A percentile compares a stretch with the other conserved stretches of the same genome.
These are phyloP conservation scores for Dicentrarchus labrax DNA, from an alignment of 2,113 vertebrate species.

Conservation along the genomic window DNA sequence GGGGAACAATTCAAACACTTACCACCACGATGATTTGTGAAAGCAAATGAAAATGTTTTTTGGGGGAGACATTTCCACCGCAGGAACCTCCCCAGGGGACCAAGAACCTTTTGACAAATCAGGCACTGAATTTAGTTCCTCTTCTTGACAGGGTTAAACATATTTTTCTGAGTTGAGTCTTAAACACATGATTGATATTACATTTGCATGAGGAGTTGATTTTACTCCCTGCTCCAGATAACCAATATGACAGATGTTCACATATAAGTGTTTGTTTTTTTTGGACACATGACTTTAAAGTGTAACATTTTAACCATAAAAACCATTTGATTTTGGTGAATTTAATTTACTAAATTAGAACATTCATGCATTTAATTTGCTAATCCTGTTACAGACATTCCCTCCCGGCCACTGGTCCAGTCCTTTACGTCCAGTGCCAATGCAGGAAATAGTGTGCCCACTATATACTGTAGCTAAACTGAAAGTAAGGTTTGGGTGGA, in stretches of 20 bases:
- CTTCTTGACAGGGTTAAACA: not conserved
- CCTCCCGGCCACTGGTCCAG: not conserved
- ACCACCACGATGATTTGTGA: not conserved
- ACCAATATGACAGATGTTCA: conserved; percentile 2
- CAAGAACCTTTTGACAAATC: not conserved
- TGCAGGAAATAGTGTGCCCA: no score
- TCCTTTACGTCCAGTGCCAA: not conserved
- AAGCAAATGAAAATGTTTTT: not conserved
- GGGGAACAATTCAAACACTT: not conserved
- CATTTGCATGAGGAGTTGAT: not conserved
- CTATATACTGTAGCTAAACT: no score
- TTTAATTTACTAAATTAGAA: not conserved
- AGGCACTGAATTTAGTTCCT: not conserved
- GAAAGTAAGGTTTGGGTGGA: no score
- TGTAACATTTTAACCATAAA: not conserved
- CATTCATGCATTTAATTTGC: not conserved
- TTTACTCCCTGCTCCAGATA: conserved; percentile 1
- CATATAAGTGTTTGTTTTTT: not conserved
- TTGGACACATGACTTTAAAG: not conserved
- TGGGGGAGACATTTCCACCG: not conserved
- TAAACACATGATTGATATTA: not conserved
- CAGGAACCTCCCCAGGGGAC: not conserved
- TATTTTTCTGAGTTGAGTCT: not conserved
- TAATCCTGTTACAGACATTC: not conserved
- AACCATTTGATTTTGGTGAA: not conserved